A percentile compares a stretch with the other conserved stretches of the same genome.
Conservation (phyloP, 2,888 invertebrate genomes). For the Antitype chi region DNA sequence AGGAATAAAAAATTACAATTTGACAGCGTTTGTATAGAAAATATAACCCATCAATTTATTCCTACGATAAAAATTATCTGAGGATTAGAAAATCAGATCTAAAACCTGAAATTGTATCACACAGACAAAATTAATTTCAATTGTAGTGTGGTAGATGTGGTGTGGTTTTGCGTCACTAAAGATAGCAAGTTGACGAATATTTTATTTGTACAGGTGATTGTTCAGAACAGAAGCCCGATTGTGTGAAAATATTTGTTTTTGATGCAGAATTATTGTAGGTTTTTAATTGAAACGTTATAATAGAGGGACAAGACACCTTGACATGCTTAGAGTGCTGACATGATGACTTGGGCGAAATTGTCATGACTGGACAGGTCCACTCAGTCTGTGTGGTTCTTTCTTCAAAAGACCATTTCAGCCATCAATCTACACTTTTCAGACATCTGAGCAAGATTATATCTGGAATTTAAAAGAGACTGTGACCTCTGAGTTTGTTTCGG, state of each 20-base stretch:
- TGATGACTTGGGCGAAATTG: not conserved
- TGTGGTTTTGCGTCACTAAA: constrained; percentile 1
- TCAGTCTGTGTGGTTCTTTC: too few species aligned
- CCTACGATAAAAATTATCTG: not conserved
- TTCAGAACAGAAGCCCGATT: not conserved
- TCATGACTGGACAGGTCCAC: not conserved
- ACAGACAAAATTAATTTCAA: not conserved
- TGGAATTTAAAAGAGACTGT: too few species aligned
- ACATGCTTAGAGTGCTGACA: not conserved
- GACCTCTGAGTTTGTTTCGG: too few species aligned
- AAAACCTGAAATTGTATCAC: not conserved
- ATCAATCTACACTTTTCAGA: too few species aligned
- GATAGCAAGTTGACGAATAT: constrained; percentile 3
- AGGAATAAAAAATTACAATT: not conserved
- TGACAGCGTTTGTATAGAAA: too few species aligned
- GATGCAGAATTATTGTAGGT: not conserved
- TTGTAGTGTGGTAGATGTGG: not conserved
- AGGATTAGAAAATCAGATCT: not conserved
- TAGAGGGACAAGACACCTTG: not conserved
- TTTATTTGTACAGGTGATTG: constrained; percentile 25
- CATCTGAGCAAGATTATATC: too few species aligned
- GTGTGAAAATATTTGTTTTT: not conserved
- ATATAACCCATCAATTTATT: not conserved
- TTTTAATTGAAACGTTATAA: not conserved
- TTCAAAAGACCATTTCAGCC: too few species aligned